Conservation (phyloP, 1,140 invertebrate genomes). For the Oryctes rhinoceros region DNA sequence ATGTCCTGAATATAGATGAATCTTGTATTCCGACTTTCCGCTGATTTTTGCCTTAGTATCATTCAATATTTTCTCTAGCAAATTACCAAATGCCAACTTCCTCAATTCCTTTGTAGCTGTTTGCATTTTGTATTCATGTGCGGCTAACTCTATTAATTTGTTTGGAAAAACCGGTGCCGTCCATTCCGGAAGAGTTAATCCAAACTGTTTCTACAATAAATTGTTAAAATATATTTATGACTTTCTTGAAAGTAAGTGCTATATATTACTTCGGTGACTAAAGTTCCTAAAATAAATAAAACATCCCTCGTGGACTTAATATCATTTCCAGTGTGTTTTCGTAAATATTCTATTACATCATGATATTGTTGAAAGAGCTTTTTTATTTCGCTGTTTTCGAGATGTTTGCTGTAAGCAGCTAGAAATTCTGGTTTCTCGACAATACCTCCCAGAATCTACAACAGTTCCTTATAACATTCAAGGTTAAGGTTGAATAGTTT, state of each 20-base stretch:
- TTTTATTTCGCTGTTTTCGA: background rate
- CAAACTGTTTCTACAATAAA: slow-evolving; percentile 63
- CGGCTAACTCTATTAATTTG: slow-evolving; percentile 49
- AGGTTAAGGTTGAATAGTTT: too few species aligned
- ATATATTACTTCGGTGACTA: background rate
- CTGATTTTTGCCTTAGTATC: slow-evolving; percentile 28
- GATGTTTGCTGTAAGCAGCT: background rate
- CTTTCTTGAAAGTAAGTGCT: background rate
- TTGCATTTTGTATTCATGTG: slow-evolving; percentile 47
- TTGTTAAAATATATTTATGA: background rate
- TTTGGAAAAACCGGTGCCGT: slow-evolving; percentile 68
- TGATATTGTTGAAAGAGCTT: background rate
- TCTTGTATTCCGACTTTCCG: slow-evolving; percentile 29
- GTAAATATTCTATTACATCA: background rate
- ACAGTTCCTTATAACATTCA: background rate
- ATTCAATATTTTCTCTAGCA: slow-evolving; percentile 7
- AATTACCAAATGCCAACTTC: slow-evolving; percentile 37
- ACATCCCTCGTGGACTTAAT: background rate
- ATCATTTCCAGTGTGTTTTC: background rate
- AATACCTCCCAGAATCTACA: background rate
- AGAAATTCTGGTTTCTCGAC: background rate
- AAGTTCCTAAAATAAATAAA: background rate
- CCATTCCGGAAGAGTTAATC: slow-evolving; percentile 69
- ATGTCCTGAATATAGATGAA: slow-evolving; percentile 69
- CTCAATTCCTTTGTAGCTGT: slow-evolving; percentile 47